A percentile compares a stretch with the other conserved stretches of the same genome.
Evolutionary conservation across 2,797 vertebrate genomes (phyloP).

Genomic region (Enteromius unitaeniatus): DNA sequence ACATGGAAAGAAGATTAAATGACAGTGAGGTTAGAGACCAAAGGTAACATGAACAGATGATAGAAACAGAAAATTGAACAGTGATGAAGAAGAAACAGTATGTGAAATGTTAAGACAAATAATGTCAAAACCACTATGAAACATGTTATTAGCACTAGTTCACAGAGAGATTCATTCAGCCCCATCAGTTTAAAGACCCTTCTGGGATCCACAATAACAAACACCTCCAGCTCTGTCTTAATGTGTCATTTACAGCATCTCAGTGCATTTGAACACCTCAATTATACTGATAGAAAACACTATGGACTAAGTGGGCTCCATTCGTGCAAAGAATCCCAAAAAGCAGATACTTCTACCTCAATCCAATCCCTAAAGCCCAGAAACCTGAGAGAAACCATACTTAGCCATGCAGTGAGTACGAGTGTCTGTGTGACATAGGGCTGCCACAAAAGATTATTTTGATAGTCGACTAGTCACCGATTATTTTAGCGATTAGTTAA

Average conservation of each 20-base stretch:
- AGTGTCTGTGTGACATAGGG: neutral
- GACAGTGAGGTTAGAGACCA: conserved; percentile 20
- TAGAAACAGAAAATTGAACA: conserved; percentile 4
- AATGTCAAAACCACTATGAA: conserved; percentile 5
- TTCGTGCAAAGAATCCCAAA: conserved; percentile 25
- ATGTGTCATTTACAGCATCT: conserved; percentile 8
- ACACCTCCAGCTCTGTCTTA: conserved; percentile 20
- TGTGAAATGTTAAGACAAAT: conserved; percentile 29
- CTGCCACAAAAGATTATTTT: too few relatives aligned
- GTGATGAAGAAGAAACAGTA: neutral
- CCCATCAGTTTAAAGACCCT: neutral
- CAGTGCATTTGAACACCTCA: neutral
- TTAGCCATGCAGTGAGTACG: conserved; percentile 47
- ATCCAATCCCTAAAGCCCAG: conserved; percentile 3
- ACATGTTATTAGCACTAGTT: conserved; percentile 10
- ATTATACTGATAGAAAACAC: neutral
- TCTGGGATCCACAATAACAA: neutral
- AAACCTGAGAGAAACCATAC: conserved; percentile 21
- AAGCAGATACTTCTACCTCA: neutral
- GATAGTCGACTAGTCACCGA: too few relatives aligned
- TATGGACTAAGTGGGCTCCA: neutral
- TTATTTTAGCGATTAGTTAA: too few relatives aligned
- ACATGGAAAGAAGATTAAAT: conserved; percentile 14
- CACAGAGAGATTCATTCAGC: conserved; percentile 1
- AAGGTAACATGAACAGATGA: conserved; percentile 16